These are phyloP conservation scores for Plestiodon gilberti DNA, from an alignment of 2,113 vertebrate species.

Conservation along the genomic window DNA sequence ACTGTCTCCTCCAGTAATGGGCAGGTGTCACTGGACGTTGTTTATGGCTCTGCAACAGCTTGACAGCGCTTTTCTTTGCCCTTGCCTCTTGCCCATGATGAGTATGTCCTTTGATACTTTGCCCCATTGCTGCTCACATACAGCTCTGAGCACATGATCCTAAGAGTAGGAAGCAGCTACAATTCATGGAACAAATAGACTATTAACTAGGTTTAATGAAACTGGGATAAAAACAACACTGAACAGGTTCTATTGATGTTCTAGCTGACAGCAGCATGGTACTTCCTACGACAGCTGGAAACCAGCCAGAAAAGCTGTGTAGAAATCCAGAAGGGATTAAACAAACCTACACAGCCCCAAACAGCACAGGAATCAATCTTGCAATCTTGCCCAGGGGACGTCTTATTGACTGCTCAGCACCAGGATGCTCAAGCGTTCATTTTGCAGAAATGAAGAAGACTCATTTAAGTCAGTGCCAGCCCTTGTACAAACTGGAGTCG, in stretches of 20 bases:
- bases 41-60: background rate
- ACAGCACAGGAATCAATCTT: background rate
- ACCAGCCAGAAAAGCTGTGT: background rate
- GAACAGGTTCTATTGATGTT: constrained; percentile 6
- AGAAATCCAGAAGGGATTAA: background rate
- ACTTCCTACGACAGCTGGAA: constrained; percentile 3
- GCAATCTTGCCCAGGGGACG: background rate
- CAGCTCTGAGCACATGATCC: background rate
- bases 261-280: background rate
- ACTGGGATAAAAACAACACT: constrained; percentile 7
- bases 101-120: background rate
- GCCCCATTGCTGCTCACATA: background rate
- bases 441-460: background rate
- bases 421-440: background rate
- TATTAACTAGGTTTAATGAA: background rate
- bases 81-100: background rate
- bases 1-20: constrained; percentile 13
- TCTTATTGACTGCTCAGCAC: background rate
- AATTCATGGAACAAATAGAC: background rate
- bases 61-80: constrained; percentile 4
- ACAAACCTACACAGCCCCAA: background rate
- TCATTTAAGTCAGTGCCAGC: background rate
- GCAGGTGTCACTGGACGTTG: constrained; percentile 8
- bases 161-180: background rate
- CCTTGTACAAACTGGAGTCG: background rate